phyloP scores from a whole-genome alignment of 2,888 invertebrate genomes.

The Oligia latruncula region DNA sequence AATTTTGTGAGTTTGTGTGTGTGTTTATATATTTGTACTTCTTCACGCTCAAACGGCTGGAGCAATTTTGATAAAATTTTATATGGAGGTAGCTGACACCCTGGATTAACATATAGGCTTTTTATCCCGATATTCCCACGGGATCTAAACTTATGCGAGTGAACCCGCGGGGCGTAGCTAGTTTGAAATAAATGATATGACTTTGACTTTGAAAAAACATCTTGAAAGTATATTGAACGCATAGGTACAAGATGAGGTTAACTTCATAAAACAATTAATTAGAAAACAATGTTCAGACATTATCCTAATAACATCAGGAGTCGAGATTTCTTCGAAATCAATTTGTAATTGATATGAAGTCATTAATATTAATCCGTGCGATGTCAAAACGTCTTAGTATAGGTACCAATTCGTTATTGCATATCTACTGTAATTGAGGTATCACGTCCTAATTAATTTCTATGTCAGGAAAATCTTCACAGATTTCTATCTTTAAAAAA shows the following conservation, averaged over 20 bases:
- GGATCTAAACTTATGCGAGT: too few relatives aligned
- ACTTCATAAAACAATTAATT: background rate
- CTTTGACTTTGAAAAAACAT: background rate
- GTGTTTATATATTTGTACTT: too few relatives aligned
- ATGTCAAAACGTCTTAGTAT: background rate
- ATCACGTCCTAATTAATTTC: background rate
- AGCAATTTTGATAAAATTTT: too few relatives aligned
- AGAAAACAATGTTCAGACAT: slow-evolving; percentile 1
- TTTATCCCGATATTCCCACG: too few relatives aligned
- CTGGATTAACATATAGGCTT: too few relatives aligned
- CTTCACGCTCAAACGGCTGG: too few relatives aligned
- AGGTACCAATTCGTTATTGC: slow-evolving; percentile 2
- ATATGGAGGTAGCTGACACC: too few relatives aligned
- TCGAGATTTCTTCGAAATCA: background rate
- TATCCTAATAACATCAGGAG: background rate
- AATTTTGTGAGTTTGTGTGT: too few relatives aligned
- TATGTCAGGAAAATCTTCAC: background rate
- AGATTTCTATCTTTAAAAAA: background rate
- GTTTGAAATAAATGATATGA: too few relatives aligned
- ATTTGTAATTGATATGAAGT: slow-evolving; percentile 6
- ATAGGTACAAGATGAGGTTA: background rate
- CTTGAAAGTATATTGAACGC: background rate
- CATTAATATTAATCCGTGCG: slow-evolving; percentile 13
- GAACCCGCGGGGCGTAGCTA: too few relatives aligned
- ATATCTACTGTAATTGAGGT: background rate